Percentiles rank a stretch among this genome's conserved stretches.
Conservation (phyloP, 2,797 vertebrate genomes). For the Sebastes aleutianus region DNA sequence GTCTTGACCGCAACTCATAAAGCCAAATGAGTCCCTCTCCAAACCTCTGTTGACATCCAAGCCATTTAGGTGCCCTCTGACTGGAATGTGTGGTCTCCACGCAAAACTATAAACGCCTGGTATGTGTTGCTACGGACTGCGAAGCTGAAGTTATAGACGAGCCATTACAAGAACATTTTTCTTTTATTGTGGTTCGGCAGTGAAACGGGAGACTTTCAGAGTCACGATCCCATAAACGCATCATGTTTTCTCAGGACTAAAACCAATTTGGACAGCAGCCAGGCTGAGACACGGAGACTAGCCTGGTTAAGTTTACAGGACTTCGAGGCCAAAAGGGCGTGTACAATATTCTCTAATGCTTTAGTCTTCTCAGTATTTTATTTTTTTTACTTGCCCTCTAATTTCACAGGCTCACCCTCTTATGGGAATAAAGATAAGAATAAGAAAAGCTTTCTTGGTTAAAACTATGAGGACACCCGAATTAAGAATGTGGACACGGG, state of each 20-base stretch:
- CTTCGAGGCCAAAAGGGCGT: slow-evolving; percentile 31
- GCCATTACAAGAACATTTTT: slow-evolving; percentile 29
- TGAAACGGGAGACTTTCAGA: slow-evolving; percentile 40
- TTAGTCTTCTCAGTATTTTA: neutral
- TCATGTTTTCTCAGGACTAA: slow-evolving; percentile 32
- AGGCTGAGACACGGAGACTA: neutral
- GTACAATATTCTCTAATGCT: slow-evolving; percentile 7
- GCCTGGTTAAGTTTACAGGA: slow-evolving; percentile 25
- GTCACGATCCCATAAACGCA: slow-evolving; percentile 25
- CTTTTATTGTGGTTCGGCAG: slow-evolving; percentile 63
- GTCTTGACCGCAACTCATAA: slow-evolving; percentile 65
- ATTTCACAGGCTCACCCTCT: slow-evolving; percentile 10
- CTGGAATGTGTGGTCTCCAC: slow-evolving; percentile 67
- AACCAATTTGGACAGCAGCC: slow-evolving; percentile 22
- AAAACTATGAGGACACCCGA: neutral
- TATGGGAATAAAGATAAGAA: neutral
- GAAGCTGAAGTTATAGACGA: slow-evolving; percentile 23
- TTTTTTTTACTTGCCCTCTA: neutral
- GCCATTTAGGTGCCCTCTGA: slow-evolving; percentile 60
- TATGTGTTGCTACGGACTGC: slow-evolving; percentile 55
- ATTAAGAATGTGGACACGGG: neutral
- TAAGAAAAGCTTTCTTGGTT: neutral
- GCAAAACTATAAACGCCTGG: slow-evolving; percentile 54
- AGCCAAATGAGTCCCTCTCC: slow-evolving; percentile 43
- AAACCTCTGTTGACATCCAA: slow-evolving; percentile 56